These are phyloP conservation scores for Tubulanus polymorphus DNA, from an alignment of 2,888 invertebrate species.

Conservation along the genomic window DNA sequence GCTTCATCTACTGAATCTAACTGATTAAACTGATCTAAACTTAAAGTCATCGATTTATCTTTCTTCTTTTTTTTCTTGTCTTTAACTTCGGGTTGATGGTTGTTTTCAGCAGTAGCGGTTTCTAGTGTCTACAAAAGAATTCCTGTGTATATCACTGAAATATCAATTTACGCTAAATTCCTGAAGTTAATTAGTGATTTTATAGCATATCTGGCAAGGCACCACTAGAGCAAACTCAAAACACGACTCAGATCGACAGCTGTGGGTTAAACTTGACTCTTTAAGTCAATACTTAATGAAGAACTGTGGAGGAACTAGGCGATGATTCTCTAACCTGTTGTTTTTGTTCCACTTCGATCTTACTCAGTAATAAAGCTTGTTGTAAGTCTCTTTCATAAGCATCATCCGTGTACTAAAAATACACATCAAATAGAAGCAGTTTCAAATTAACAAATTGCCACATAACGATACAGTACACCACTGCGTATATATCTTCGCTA, in stretches of 20 bases:
- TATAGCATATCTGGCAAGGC: too few species aligned
- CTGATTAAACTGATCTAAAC: constrained; percentile 70
- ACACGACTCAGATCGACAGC: too few species aligned
- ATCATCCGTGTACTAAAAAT: constrained; percentile 59
- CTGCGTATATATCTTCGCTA: too few species aligned
- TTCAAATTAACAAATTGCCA: not conserved
- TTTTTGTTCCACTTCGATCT: constrained; percentile 67
- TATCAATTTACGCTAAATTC: too few species aligned
- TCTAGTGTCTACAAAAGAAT: too few species aligned
- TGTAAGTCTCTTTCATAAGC: constrained; percentile 60
- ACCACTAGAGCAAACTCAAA: too few species aligned
- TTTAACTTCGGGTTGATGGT: constrained; percentile 16
- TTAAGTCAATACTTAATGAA: too few species aligned
- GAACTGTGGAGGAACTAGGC: too few species aligned
- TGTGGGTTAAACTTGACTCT: too few species aligned
- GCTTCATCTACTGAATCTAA: constrained; percentile 38
- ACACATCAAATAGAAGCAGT: constrained; percentile 6
- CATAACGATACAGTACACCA: not conserved
- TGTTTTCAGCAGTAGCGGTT: constrained; percentile 2
- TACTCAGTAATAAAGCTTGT: constrained; percentile 71
- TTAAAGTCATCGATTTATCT: constrained; percentile 65
- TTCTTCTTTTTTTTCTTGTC: constrained; percentile 59
- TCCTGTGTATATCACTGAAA: too few species aligned
- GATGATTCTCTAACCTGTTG: constrained; percentile 27
- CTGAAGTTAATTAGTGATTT: too few species aligned